Base-by-base conservation (phyloP, 2,797 vertebrate genomes). In the Acomys russatus region DNA sequence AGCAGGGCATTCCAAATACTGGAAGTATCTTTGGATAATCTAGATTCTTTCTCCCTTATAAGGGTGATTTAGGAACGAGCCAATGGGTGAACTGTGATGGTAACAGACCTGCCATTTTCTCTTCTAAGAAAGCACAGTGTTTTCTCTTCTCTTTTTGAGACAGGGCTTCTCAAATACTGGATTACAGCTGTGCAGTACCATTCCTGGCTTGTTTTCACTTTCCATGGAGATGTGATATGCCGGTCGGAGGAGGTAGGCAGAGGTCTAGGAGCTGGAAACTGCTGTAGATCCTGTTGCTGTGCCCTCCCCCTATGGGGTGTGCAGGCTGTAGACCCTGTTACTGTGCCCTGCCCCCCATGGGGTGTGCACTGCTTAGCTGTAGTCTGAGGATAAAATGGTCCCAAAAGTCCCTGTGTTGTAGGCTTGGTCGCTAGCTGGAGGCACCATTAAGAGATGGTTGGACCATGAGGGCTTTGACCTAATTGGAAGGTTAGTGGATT, bases 1-100 rank as follows among this genome's bases (percentile, higher is more conserved):
- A 68, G 28, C 23, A 76, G 74, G 38, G 14, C 54, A 71, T 79
- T 90, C 71, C 54, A 83, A 33, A n/a, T 56, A 33, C 28, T 33
- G 17, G 11, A 95, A 66, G 30, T 49, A 70, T 44, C 76, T 54
- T 93, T 35, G 38, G 17, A 28, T 1, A 35, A 78, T 86, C 88
- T 92, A n/a, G 35, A 20, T 87, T 92, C 63, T 74, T 61, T 56
- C 66, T 4, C 25, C 61, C 64, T 96, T 88, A 93, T 84, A 76
- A 68, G 59, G 28, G 71, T 70, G 76, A 64, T 73, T 73, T 74
- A 64, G 90, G 74, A 59, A 44, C 15, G 54, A 61, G 92, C 54
- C 28, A 18, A 33, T 64, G 76, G 54, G 23, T 87, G 63, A 71
- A 28, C 56, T 90, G 44, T 64, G 92, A 63, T 15, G 23, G 66